Base-by-base conservation (phyloP, 2,113 vertebrate genomes). In the Brachypteracias leptosomus region DNA sequence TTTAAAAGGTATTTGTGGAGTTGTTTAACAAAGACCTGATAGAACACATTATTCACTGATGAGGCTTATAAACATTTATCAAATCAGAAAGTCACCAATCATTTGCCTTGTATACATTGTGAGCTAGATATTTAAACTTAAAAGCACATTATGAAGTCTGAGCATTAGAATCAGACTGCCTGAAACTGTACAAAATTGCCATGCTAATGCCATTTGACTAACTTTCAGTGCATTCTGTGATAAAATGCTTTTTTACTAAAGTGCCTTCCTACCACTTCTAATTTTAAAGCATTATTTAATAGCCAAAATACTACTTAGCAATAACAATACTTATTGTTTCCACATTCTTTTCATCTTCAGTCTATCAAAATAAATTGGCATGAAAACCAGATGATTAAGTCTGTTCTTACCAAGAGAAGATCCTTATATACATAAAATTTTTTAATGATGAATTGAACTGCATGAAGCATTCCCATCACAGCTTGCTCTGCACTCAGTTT, bases 291-390 rank as follows among this genome's bases (percentile, higher is more conserved):
- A 13, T 65, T 78, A 46, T 70, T 93, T 85, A 85, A 78, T 63
- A 90, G 79, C 28, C 16, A 76, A 89, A 88, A 88, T 76, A 74
- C 42, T 73, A 83, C 57, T 73, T 71, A 31, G 55, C 42, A 91
- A 22, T 85, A 90, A 85, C 42, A 85, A 93, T 65, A 42, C 44
- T 75, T 91, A 85, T 67, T 85, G 71, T 89, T 92, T 92, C 63
- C 78, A 76, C 51, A 58, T 38, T 68, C 68, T 89, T 95, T 89
- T 91, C 52, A 78, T 85, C 57, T 90, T 85, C 44, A 73, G 20
- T 68, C 47, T 72, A 88, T 44, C 35, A 83, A 82, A 93, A 72
- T 36, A 36, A 84, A 81, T 26, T 74, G n/a, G 51, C 42, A 66
- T 11, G 12, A 88, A 61, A 70, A 90, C 29, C 15, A 72, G 16